Evolutionary conservation across 2,888 invertebrate genomes (phyloP).

Genomic region (Brachynemurus nebulosus): DNA sequence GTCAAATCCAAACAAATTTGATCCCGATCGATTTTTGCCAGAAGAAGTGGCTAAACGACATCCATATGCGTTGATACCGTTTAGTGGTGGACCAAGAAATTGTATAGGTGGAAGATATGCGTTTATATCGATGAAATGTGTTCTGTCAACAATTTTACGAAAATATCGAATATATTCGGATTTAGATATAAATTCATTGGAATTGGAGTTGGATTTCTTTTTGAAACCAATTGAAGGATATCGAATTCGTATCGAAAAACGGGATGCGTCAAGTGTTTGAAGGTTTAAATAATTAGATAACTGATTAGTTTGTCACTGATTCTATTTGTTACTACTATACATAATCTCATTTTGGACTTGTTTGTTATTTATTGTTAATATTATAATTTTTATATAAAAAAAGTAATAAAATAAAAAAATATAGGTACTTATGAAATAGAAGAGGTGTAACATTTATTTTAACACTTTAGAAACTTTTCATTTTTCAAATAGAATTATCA

Average conservation of each 20-base stretch:
- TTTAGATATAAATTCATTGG: constrained; percentile 20
- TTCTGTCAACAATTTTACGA: constrained; percentile 27
- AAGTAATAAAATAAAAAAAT: no score
- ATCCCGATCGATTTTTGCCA: constrained; percentile 24
- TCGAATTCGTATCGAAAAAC: background rate
- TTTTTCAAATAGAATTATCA: no score
- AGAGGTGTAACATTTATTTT: no score
- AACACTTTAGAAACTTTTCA: no score
- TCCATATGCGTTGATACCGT: constrained; percentile 21
- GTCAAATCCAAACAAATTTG: constrained; percentile 12
- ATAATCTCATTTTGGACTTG: no score
- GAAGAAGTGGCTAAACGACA: constrained; percentile 21
- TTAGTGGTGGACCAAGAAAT: constrained; percentile 22
- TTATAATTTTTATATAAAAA: no score
- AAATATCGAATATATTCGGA: constrained; percentile 25
- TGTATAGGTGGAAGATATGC: constrained; percentile 31
- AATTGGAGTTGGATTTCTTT: constrained; percentile 21
- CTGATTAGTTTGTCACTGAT: no score
- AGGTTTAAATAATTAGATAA: no score
- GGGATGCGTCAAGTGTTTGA: no score
- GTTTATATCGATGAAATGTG: constrained; percentile 32
- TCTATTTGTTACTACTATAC: no score
- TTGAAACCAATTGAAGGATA: constrained; percentile 23
- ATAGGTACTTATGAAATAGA: no score
- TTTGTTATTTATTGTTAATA: no score